Base-by-base conservation (phyloP, 2,113 vertebrate species). In the Hemibagrus wyckioides region DNA sequence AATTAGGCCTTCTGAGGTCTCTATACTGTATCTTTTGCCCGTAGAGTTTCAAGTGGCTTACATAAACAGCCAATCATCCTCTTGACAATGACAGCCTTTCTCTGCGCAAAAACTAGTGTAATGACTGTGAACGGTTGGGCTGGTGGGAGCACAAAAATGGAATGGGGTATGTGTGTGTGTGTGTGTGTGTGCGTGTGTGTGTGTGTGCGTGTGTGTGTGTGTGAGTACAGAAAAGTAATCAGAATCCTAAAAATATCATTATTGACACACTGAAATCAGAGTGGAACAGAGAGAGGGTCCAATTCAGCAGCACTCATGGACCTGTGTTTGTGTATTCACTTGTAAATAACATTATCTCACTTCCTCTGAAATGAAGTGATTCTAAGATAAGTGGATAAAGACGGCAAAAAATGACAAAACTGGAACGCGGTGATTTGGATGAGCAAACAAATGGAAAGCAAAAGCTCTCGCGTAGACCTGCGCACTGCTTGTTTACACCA, bases 31-130 rank as follows among this genome's bases (percentile, higher is more conserved):
- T 57, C 63, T 84, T 86, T 69, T 52, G 39, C 67, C 79, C 85
- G 73, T 50, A 76, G 25, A 14, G 14, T 50, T 83, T 85, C 73
- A 82, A 90, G 79, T 25, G 83, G 82, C 85, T 88, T 41, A 84
- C 50, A 80, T 85, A 90, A 87, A 89, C 85, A 25, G 48, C 87
- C 82, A 87, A 90, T 90, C 82, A 85, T 87, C 82, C 23, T 81
- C 85, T 88, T 85, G 67, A 82, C 81, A 84, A 85, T 85, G 89
- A 87, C 87, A 87, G 84, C 79, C 41, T 23, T 63, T 88, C 82
- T 79, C 87, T 79, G 69, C 84, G 82, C 80, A 89, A 90, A 88
- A 83, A 90, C 88, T 85, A 85, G 83, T 48, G 41, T 90, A 90
- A 90, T 87, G 77, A 90, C 48, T 87, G n/a, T 54, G 71, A 50